These are phyloP conservation scores for Limulus polyphemus DNA, from an alignment of 2,888 invertebrate genomes.

Conservation along the genomic window DNA sequence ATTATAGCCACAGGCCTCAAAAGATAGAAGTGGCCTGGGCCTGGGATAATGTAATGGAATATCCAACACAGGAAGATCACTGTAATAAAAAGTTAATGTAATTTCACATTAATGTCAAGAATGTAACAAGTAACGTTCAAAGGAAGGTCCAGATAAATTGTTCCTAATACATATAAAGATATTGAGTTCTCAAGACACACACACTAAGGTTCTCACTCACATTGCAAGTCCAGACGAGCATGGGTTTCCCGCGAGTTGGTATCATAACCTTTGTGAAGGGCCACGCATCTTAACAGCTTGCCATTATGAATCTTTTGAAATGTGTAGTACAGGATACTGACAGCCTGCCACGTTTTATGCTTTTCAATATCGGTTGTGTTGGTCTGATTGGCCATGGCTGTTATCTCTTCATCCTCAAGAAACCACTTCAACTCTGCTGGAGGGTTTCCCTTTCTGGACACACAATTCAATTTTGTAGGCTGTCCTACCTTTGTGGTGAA, in stretches of 20 bases:
- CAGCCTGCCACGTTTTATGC: constrained; percentile 69
- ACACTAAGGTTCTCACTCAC: constrained; percentile 47
- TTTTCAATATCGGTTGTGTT: constrained; percentile 74
- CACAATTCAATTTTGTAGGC: constrained; percentile 67
- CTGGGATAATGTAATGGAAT: too few species aligned
- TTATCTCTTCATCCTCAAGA: constrained; percentile 48
- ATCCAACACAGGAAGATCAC: too few species aligned
- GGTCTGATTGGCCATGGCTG: constrained; percentile 49
- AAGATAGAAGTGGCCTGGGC: too few species aligned
- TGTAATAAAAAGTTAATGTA: too few species aligned
- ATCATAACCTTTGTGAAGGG: constrained; percentile 69
- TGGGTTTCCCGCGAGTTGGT: constrained; percentile 59
- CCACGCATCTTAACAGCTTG: constrained; percentile 61
- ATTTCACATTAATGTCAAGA: too few species aligned
- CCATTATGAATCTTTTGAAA: constrained; percentile 70
- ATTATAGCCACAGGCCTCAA: too few species aligned
- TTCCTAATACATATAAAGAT: too few species aligned
- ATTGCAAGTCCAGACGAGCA: constrained; percentile 70
- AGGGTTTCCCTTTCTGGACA: constrained; percentile 78
- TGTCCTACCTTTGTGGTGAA: constrained; percentile 69
- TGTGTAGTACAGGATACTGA: constrained; percentile 64
- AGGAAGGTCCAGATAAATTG: too few species aligned
- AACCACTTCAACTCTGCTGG: constrained; percentile 57
- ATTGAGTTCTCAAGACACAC: too few species aligned
- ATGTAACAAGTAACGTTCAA: too few species aligned